These are phyloP conservation scores for Oreochromis grahami DNA, from an alignment of 2,797 vertebrate genomes.

Conservation along the genomic window DNA sequence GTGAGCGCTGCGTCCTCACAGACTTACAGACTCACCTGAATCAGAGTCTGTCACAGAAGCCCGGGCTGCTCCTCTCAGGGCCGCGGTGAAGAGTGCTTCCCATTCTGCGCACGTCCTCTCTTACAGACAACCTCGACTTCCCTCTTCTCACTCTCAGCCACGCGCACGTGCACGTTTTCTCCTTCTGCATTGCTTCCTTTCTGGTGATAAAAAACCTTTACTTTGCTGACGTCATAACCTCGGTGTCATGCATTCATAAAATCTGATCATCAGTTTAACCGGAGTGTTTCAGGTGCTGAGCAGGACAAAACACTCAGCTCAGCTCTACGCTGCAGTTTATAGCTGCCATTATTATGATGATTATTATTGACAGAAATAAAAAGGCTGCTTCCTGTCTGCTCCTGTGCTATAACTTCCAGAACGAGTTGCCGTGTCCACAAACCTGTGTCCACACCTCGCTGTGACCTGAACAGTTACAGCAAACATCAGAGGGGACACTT, in stretches of 20 bases:
- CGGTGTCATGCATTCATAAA: accelerated
- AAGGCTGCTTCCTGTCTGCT: background rate
- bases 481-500: background rate
- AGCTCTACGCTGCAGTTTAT: background rate
- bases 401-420: background rate
- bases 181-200: background rate
- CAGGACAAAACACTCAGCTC: background rate
- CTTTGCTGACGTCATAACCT: background rate
- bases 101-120: background rate
- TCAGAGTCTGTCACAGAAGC: background rate
- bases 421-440: background rate
- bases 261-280: background rate
- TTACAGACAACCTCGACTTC: background rate
- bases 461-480: background rate
- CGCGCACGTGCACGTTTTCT: background rate
- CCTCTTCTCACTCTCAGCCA: background rate
- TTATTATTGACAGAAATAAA: background rate
- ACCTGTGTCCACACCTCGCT: background rate
- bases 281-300: background rate
- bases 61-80: background rate
- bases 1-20: background rate
- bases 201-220: background rate
- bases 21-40: background rate
- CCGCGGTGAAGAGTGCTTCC: background rate
- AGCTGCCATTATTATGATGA: accelerated